Conservation (phyloP, 2,113 vertebrate species). For the Cyanocitta stelleri region DNA sequence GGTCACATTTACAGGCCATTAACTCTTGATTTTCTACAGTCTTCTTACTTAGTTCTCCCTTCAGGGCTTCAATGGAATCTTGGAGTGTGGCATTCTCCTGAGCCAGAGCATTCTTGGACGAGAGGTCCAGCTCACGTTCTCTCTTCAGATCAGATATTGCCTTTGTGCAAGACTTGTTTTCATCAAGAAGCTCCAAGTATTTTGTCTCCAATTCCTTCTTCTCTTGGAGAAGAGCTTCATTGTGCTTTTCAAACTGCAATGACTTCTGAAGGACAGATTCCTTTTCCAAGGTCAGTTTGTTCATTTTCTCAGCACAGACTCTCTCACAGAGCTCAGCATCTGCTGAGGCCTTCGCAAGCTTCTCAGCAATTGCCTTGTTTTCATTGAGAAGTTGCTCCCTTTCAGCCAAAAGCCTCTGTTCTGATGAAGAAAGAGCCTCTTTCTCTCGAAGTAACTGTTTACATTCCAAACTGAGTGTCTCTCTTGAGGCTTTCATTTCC, state of each 20-base stretch:
- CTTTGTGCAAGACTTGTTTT: constrained; percentile 65
- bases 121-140: constrained; percentile 67
- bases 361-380: constrained; percentile 67
- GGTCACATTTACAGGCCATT: constrained; percentile 60
- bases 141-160: constrained; percentile 73
- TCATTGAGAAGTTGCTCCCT: constrained; percentile 77
- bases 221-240: constrained; percentile 75
- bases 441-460: constrained; percentile 83
- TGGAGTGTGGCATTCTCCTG: constrained; percentile 74
- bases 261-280: constrained; percentile 59
- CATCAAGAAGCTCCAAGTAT: constrained; percentile 71
- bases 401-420: constrained; percentile 75
- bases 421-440: constrained; percentile 73
- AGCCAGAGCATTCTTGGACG: constrained; percentile 56
- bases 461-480: constrained; percentile 76
- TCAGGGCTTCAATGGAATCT: constrained; percentile 58
- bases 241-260: constrained; percentile 68
- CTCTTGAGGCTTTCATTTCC: constrained; percentile 79
- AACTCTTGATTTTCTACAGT: constrained; percentile 67
- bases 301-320: constrained; percentile 56
- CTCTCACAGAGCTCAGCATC: constrained; percentile 55
- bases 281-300: constrained; percentile 73
- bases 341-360: constrained; percentile 58
- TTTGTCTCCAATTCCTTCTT: constrained; percentile 75
- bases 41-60: constrained; percentile 70